These are phyloP conservation scores for Nomada hirtipes DNA, from an alignment of 2,888 invertebrate species.

Conservation along the genomic window DNA sequence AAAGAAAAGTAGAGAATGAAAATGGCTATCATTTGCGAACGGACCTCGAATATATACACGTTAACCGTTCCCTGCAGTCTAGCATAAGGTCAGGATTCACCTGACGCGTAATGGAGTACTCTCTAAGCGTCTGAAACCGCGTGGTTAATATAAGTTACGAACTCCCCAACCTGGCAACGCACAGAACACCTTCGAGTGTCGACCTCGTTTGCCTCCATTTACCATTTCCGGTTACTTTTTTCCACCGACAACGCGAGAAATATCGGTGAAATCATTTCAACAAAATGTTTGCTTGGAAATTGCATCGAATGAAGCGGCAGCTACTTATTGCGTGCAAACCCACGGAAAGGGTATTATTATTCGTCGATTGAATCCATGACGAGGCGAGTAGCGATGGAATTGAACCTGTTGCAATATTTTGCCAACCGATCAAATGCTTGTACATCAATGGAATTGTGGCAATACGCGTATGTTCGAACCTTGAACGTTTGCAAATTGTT, in stretches of 20 bases:
- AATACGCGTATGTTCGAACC: conserved; percentile 5
- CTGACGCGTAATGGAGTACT: conserved; percentile 54
- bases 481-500: neutral
- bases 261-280: neutral
- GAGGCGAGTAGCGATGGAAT: conserved; percentile 17
- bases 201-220: conserved; percentile 39
- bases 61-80: conserved; percentile 14
- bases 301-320: conserved; percentile 23
- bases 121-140: conserved; percentile 38
- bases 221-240: neutral
- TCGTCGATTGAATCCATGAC: conserved; percentile 10
- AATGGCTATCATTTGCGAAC: too few species aligned
- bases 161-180: conserved; percentile 38
- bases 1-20: neutral
- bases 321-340: conserved; percentile 7
- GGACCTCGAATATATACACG: conserved; percentile 32
- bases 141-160: conserved; percentile 48
- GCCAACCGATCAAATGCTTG: neutral
- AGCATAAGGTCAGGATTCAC: conserved; percentile 37
- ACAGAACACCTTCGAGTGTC: conserved; percentile 52
- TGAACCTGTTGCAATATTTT: conserved; percentile 7
- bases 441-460: neutral
- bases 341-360: conserved; percentile 17
- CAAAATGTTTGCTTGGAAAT: conserved; percentile 19
- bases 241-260: neutral